Conservation (phyloP, 2,888 invertebrate genomes). For the Yponomeuta sedellus region DNA sequence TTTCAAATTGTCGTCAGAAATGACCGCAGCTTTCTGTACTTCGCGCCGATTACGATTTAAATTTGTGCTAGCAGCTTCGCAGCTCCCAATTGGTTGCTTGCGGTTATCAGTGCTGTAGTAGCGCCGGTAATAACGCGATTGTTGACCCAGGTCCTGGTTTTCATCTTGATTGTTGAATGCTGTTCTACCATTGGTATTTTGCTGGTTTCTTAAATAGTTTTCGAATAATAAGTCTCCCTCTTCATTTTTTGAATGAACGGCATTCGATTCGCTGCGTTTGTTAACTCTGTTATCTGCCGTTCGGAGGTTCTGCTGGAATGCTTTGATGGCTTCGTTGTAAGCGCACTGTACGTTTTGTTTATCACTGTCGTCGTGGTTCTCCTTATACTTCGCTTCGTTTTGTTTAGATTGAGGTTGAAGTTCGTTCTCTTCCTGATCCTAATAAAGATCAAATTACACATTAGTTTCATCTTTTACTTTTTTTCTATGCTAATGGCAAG, state of each 20-base stretch:
- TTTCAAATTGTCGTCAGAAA: not conserved
- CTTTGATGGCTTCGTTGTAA: not conserved
- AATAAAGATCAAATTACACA: not conserved
- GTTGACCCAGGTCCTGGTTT: not conserved
- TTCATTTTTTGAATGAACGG: not conserved
- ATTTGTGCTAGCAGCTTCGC: conserved; percentile 30
- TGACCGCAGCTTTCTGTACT: conserved; percentile 19
- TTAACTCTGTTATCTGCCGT: not conserved
- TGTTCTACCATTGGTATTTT: not conserved
- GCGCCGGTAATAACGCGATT: not conserved
- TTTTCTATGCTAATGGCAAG: not conserved
- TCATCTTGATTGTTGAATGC: not conserved
- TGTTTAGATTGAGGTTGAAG: not conserved
- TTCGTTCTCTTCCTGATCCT: not conserved
- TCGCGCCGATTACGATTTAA: conserved; percentile 47
- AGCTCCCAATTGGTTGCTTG: conserved; percentile 33
- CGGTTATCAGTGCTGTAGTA: conserved; percentile 20
- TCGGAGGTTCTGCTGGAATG: not conserved
- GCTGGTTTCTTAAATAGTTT: not conserved
- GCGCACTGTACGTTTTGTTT: not conserved
- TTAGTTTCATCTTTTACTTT: not conserved
- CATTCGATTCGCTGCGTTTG: not conserved
- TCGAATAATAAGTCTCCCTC: not conserved
- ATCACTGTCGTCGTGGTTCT: not conserved
- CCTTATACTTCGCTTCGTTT: not conserved